Evolutionary conservation across 2,888 invertebrate species (phyloP), one percentile per base, ranked within the genome.

Genomic region (Resseliella maxima): DNA sequence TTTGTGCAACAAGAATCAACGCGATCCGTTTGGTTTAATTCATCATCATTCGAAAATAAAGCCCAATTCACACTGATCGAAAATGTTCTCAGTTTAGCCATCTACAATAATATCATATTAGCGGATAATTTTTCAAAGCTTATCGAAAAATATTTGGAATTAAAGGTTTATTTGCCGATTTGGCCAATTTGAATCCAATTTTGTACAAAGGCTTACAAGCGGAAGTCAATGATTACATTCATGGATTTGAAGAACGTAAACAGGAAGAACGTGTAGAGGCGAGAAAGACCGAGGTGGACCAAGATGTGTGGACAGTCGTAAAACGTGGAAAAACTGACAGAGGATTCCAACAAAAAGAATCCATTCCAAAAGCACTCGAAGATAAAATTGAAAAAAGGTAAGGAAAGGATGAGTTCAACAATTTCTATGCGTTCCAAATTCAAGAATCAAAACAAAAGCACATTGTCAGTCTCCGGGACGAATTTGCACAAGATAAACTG

Each of bases 341-440:
- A 88, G 96, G 96, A 81, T 93, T 95, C 88, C 93, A 95, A 0
- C 92, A 96, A 86, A 95, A 95, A 87, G 96, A 97, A 90, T 95
- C 94, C 86, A 94, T 95, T 0, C 94, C 95, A 88, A 94, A 93
- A 87, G 94, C 94, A 90, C 91, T 95, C 12, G 93, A 94, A 89
- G 92, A 92, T 12, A 95, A 94, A 89, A 93, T 94, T 88, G 93
- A 93, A 87, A 92, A 92, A 24, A 91, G 92, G 12, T 94, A 93
- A 88, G 93, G 93, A 87, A 93, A 94, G 87, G 96, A 96, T 89
- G 94, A 96, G 89, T 90, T 98, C 21, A 92, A 94, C 81, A 97
- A 98, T 90, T 98, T 98, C 90, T 98, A 98, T 89, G 94, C 95
- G 3, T 97, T 97, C 90, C 98, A 98, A 93, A 95, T 97, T 87